Evolutionary conservation across 2,888 invertebrate species (phyloP), one percentile per base, ranked within the genome.

Genomic region (Gibbula magus): DNA sequence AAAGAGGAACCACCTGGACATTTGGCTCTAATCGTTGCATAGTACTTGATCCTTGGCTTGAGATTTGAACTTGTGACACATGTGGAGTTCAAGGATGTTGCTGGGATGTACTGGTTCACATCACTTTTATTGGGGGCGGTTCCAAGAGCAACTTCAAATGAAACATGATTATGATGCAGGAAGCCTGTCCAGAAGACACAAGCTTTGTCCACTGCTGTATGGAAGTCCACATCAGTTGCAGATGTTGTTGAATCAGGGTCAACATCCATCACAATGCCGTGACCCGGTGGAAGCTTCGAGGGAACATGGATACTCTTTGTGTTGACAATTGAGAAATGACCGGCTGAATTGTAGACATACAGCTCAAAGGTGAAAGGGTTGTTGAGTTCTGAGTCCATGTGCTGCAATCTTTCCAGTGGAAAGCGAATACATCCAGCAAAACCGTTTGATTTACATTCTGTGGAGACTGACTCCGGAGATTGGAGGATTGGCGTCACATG

Each of bases 281-380:
- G 51, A 53, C 61, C 61, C 22, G 83, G 83, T 29, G 80, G 82
- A 61, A 80, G 73, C 25, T 51, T 75, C 53, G 83, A 76, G 0
- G 84, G 83, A 16, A 85, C 25, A 8, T 32, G 22, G 16, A 82
- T 45, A 4, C 56, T 22, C 20, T 77, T 45, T 8, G 80, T 80
- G 22, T 76, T 75, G 2, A 83, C 67, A 8, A 75, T 76, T 16
- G 79, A 79, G 53, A 79, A 81, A 61, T 85, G 84, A 18, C 84
- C 85, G 0, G 84, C 86, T 52, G 79, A 81, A 53, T 86, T 85
- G 61, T 76, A 84, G 13, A 82, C 82, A 66, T 85, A 80, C 0
- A 86, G 75, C 53, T 84, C 79, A 22, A 82, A 79, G 66, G 78
- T 75, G 52, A 79, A 85, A 13, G 66, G 53, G 4, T 52, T 74